Conservation (phyloP, 2,113 vertebrate species). For the Aspidoscelis tigris region DNA sequence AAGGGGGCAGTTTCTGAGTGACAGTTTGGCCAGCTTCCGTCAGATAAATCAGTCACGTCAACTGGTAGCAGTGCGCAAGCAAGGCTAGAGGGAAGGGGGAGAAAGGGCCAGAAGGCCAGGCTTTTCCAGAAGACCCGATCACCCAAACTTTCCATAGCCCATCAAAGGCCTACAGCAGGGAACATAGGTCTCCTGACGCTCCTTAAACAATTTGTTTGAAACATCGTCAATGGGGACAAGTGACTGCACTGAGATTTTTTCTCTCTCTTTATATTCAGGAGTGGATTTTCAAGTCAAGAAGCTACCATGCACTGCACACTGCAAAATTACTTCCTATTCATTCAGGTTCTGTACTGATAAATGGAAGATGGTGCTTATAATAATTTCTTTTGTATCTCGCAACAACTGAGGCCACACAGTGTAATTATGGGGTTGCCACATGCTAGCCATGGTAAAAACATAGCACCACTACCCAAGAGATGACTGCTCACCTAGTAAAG, state of each 20-base stretch:
- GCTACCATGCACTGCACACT: fast-evolving
- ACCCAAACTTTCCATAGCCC: not conserved
- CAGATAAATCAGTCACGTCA: constrained; percentile 63
- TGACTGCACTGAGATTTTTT: not conserved
- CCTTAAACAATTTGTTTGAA: constrained; percentile 11
- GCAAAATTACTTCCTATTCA: fast-evolving
- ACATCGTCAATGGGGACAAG: fast-evolving
- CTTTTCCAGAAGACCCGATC: not conserved
- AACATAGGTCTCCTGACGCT: not conserved
- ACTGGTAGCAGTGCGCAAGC: constrained; percentile 4
- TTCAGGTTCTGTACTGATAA: not conserved
- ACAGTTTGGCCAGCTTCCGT: constrained; percentile 79
- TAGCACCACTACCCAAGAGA: too few species aligned
- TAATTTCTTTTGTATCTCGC: not conserved
- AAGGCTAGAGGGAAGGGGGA: fast-evolving
- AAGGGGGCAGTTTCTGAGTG: constrained; percentile 81
- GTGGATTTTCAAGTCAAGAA: not conserved
- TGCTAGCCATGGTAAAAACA: not conserved
- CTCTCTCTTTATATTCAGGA: not conserved
- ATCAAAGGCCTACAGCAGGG: fast-evolving
- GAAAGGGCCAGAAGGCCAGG: not conserved
- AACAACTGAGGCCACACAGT: fast-evolving
- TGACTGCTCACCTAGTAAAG: too few species aligned
- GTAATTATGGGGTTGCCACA: fast-evolving
- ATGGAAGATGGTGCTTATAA: not conserved